Percentiles rank a stretch among this genome's conserved stretches.
Conservation (phyloP, 2,113 vertebrate species). For the Mus spicilegus region DNA sequence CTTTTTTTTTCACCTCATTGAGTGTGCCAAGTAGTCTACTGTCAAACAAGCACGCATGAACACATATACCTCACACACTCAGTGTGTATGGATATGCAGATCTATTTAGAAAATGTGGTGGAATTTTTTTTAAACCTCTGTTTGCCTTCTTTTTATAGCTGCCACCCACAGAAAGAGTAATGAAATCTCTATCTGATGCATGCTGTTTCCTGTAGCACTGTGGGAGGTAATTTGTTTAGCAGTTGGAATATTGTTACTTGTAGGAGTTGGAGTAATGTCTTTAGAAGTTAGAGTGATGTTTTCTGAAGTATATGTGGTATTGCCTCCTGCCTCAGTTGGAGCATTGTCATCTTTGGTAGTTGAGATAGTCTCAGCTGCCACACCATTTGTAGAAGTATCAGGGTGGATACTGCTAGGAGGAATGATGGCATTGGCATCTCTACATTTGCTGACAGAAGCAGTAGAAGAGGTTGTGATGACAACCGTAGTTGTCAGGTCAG, state of each 20-base stretch:
- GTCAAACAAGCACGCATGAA: neutral
- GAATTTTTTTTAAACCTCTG: neutral
- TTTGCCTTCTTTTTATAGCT: neutral
- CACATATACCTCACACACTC: too few relatives aligned
- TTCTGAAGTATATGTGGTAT: accelerated
- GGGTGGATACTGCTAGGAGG: accelerated
- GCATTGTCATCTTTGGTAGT: too few relatives aligned
- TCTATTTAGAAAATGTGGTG: neutral
- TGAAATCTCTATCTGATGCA: neutral
- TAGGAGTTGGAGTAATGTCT: neutral
- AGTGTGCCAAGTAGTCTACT: neutral
- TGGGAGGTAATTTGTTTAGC: neutral
- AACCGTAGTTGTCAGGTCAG: accelerated
- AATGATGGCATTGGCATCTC: accelerated
- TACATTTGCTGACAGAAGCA: neutral
- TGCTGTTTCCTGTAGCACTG: neutral
- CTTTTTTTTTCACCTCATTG: neutral
- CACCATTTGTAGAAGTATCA: neutral
- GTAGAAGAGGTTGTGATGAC: accelerated
- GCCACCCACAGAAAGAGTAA: neutral
- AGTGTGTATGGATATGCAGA: neutral
- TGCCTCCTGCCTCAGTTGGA: neutral
- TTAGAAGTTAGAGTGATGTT: too few relatives aligned
- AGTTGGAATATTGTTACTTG: neutral
- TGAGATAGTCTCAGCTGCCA: neutral